Evolutionary conservation across 2,888 invertebrate genomes (phyloP).

Genomic region (Synanthedon andrenaeformis): DNA sequence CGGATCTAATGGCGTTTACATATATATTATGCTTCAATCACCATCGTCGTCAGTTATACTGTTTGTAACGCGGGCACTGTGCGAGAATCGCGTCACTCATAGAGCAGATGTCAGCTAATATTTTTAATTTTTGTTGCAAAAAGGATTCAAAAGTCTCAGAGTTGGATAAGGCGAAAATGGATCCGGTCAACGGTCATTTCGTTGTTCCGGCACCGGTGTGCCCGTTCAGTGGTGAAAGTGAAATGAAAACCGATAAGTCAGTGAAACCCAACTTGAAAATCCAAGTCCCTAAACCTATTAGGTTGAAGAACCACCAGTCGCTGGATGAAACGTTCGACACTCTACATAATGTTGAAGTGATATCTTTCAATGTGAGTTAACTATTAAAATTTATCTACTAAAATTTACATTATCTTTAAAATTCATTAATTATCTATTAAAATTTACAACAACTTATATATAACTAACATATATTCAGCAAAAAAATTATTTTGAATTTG

Average conservation of each 20-base stretch:
- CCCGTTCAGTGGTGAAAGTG: slow-evolving; percentile 43
- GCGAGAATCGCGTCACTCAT: slow-evolving; percentile 1
- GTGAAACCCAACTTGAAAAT: slow-evolving; percentile 42
- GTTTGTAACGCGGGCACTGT: slow-evolving; percentile 15
- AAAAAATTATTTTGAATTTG: too few relatives aligned
- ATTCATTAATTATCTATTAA: too few relatives aligned
- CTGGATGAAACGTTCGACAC: slow-evolving; percentile 40
- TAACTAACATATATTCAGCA: too few relatives aligned
- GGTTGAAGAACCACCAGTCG: slow-evolving; percentile 38
- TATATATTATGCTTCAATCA: slow-evolving; percentile 42
- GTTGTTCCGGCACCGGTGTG: slow-evolving; percentile 14
- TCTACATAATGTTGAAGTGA: slow-evolving; percentile 20
- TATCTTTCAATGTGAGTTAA: slow-evolving; percentile 38
- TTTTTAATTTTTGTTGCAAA: slow-evolving; percentile 25
- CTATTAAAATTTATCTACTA: background rate
- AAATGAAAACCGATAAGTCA: slow-evolving; percentile 25
- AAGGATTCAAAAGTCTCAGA: slow-evolving; percentile 17
- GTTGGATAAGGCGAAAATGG: slow-evolving; percentile 24
- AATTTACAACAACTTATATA: too few relatives aligned
- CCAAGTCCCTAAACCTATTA: slow-evolving; percentile 50
- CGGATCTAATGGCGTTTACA: slow-evolving; percentile 34
- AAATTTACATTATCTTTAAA: too few relatives aligned
- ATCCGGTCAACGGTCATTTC: slow-evolving; percentile 4
- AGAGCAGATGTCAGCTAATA: slow-evolving; percentile 18
- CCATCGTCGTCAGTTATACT: slow-evolving; percentile 23